Evolutionary conservation across 2,797 vertebrate species (phyloP), one percentile per base, ranked within the genome.

Genomic region (Macroramphosus scolopax): DNA sequence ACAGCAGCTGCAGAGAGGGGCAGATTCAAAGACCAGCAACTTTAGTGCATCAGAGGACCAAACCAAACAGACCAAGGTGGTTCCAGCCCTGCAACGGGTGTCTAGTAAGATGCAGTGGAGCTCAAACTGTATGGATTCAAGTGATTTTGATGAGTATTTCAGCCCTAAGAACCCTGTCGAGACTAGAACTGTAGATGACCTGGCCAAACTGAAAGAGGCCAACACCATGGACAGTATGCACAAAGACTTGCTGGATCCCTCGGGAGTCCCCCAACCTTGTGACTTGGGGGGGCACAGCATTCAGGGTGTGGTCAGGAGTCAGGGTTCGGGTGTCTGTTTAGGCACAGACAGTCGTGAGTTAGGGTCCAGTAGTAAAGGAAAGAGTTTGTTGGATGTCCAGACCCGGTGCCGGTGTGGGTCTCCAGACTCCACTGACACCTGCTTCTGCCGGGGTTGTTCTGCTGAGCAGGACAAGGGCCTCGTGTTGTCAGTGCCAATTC

Each of bases 91-190:
- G 75, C 87, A 85, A 73, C 83, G 84, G 68, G 83, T 85, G 47
- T 72, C 84, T 42, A 87, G 86, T 15, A 90, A 88, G 66, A 88
- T 89, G 37, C 84, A 83, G 75, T 94, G 92, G 94, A 92, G 75
- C 58, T 53, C 86, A 3, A 91, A 90, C 65, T 90, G 81, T 79
- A 74, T 89, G 61, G 93, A 93, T 58, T 40, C 37, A 22, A 47
- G 46, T 0, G 75, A 94, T 51, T 96, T 94, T 35, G 94, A 95
- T 9, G 94, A 93, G 52, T 96, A 94, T 81, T 97, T 94, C 73
- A 90, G 85, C 36, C 80, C 86, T 2, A 93, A 94, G 56, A 84
- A 89, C 60, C 91, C 92, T 1, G 72, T 92, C 39, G 94, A 95
- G 80, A 92, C 89, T 1, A 91, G 89, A 82, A 95, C 93, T 84